These are phyloP conservation scores for Melierax canorus DNA, from an alignment of 2,113 vertebrate species.

Conservation along the genomic window DNA sequence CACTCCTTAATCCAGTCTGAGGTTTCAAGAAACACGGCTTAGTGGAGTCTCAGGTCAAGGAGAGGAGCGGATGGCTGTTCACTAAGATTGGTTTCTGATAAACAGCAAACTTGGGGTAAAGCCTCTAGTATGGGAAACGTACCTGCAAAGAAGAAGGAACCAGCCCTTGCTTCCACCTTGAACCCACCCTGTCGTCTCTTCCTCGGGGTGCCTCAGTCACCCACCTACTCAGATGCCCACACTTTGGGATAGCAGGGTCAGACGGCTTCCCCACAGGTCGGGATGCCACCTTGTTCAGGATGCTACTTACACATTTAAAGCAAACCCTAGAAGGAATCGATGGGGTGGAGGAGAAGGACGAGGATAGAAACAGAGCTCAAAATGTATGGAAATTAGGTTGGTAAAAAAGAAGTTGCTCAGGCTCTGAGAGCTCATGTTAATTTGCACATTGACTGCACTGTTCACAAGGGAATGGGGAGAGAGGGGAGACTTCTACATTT, in stretches of 20 bases:
- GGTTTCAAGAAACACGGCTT: not conserved
- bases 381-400: not conserved
- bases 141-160: not conserved
- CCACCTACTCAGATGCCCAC: not conserved
- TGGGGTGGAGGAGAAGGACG: not conserved
- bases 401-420: not conserved
- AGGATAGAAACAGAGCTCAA: not conserved
- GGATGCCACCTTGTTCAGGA: not conserved
- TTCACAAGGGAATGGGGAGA: not conserved
- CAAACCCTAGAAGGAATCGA: not conserved
- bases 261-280: not conserved
- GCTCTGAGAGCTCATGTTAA: not conserved
- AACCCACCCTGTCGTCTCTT: not conserved
- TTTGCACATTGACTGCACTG: not conserved
- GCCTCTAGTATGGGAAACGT: accelerated
- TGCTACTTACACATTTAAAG: not conserved
- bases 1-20: not conserved
- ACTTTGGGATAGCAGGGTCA: not conserved
- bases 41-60: not conserved
- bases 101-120: not conserved
- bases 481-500: not conserved
- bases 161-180: not conserved
- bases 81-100: not conserved
- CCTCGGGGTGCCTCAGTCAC: not conserved
- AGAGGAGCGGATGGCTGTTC: not conserved